These are phyloP conservation scores for Gorsachius goisagi DNA, from an alignment of 2,113 vertebrate species.

Conservation along the genomic window DNA sequence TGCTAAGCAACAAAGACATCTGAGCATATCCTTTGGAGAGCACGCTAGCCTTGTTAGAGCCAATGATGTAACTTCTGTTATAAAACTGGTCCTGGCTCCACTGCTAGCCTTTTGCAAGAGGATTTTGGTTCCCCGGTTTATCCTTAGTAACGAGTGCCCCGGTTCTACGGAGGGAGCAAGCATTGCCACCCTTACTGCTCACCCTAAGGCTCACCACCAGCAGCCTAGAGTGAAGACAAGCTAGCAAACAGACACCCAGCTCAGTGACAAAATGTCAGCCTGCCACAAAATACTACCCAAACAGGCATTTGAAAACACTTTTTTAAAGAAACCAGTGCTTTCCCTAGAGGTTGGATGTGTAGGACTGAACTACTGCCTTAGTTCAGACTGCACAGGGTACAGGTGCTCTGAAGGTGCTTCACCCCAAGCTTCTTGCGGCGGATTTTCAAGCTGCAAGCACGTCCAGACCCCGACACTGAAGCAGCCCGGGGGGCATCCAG, in stretches of 20 bases:
- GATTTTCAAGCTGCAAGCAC: not conserved
- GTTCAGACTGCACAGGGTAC: rapidly evolving
- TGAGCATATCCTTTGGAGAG: not conserved
- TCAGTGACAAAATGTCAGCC: not conserved
- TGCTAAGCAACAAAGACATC: not conserved
- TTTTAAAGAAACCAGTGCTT: too few species aligned
- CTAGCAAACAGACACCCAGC: not conserved
- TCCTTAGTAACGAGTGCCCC: not conserved
- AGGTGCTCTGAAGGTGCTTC: not conserved
- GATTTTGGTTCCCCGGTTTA: not conserved
- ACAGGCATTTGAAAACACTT: not conserved
- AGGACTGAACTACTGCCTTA: not conserved
- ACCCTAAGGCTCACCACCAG: not conserved
- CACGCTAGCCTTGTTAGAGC: not conserved
- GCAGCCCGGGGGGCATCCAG: not conserved
- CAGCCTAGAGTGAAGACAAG: not conserved
- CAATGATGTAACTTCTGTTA: not conserved
- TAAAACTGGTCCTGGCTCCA: not conserved
- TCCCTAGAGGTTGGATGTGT: rapidly evolving
- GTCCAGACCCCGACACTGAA: rapidly evolving
- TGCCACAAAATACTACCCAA: rapidly evolving
- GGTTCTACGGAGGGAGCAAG: not conserved
- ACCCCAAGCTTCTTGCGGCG: not conserved
- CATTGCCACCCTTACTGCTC: not conserved
- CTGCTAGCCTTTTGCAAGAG: not conserved